phyloP scores from a whole-genome alignment of 2,888 invertebrate genomes.

The Piscicola geometra region DNA sequence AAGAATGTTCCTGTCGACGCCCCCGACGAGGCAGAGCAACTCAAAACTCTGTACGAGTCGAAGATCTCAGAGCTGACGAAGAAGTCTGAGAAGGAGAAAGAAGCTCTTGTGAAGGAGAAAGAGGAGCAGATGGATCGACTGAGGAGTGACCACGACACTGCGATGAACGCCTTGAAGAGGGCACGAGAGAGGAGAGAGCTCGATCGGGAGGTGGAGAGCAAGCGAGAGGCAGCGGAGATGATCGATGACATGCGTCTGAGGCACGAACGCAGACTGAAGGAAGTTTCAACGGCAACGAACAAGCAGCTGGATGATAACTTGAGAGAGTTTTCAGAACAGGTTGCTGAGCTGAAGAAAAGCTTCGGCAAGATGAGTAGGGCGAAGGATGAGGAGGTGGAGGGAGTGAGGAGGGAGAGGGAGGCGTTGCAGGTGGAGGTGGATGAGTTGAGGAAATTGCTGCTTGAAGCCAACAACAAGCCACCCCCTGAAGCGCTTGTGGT shows the following conservation, averaged over 20 bases:
- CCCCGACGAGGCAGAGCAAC: background rate
- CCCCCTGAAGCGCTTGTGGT: background rate
- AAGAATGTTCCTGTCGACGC: background rate
- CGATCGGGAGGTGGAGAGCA: background rate
- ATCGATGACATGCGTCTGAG: background rate
- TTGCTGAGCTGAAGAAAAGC: background rate
- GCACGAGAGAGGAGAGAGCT: slow-evolving; percentile 21
- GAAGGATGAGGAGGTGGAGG: background rate
- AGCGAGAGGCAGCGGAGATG: background rate
- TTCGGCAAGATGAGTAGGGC: background rate
- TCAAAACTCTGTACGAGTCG: slow-evolving; percentile 2
- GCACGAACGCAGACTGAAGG: background rate
- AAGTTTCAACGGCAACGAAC: background rate
- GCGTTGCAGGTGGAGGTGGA: background rate
- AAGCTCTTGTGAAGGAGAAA: background rate
- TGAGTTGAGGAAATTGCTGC: background rate
- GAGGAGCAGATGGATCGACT: background rate
- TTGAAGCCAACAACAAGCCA: background rate
- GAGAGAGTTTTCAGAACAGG: background rate
- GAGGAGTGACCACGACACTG: background rate
- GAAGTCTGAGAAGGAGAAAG: slow-evolving; percentile 19
- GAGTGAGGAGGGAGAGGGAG: background rate
- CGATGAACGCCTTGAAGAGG: background rate
- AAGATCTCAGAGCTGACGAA: background rate
- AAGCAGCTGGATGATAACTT: background rate